These are phyloP conservation scores for Misgurnus anguillicaudatus DNA, from an alignment of 2,113 vertebrate genomes.

Conservation along the genomic window DNA sequence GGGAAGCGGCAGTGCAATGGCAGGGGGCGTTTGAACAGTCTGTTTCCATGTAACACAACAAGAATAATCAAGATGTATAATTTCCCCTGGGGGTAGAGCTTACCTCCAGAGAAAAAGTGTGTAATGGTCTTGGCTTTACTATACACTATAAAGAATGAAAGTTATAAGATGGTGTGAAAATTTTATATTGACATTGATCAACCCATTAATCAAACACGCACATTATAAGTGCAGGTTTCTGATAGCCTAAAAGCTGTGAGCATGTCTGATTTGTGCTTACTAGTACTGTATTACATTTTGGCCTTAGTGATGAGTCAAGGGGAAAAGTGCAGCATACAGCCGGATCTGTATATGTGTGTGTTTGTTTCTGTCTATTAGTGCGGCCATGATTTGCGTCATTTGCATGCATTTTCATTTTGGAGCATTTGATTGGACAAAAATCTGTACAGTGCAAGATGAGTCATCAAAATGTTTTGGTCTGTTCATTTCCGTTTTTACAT, in stretches of 20 bases:
- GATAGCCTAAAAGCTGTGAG: constrained; percentile 5
- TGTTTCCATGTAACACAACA: constrained; percentile 10
- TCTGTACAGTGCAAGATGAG: no score
- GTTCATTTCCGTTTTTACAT: no score
- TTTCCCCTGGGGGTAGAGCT: neutral
- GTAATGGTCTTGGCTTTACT: neutral
- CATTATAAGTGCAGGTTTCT: neutral
- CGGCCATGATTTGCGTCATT: no score
- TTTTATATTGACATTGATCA: neutral
- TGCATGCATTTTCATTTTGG: no score
- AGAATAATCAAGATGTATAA: constrained; percentile 16
- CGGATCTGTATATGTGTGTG: neutral
- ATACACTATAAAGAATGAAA: neutral
- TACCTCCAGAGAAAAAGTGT: neutral
- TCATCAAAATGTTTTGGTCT: no score
- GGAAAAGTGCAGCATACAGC: neutral
- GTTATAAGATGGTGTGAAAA: neutral
- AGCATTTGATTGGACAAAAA: no score
- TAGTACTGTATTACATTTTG: neutral
- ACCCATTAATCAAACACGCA: constrained; percentile 5
- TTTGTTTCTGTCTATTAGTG: neutral
- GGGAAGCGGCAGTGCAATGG: constrained; percentile 2
- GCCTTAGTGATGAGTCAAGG: neutral
- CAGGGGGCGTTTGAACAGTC: neutral
- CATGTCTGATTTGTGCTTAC: constrained; percentile 3